Percentiles rank a stretch among this genome's conserved stretches.
These are phyloP conservation scores for Apocheima hispidaria DNA, from an alignment of 2,888 invertebrate genomes.

Conservation along the genomic window DNA sequence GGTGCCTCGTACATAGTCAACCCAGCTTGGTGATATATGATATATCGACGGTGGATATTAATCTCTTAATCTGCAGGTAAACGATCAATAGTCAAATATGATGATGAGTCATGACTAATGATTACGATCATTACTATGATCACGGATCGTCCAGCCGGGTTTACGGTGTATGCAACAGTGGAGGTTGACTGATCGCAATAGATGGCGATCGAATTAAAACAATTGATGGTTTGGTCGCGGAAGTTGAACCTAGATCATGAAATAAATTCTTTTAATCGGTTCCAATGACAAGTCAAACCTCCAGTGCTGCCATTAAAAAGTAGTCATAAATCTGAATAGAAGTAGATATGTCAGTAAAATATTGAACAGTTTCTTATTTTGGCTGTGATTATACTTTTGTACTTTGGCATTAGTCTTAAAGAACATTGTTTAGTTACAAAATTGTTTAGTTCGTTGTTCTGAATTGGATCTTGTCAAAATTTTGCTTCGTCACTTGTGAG, in stretches of 20 bases:
- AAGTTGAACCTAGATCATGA: neutral
- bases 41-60: too few relatives aligned
- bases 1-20: neutral
- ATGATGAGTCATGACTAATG: too few relatives aligned
- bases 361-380: neutral
- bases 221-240: neutral
- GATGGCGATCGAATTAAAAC: neutral
- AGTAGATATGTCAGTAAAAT: conserved; percentile 39
- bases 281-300: neutral
- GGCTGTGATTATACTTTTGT: too few relatives aligned
- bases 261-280: neutral
- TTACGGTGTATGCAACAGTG: neutral
- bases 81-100: too few relatives aligned
- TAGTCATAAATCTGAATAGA: neutral
- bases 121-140: too few relatives aligned
- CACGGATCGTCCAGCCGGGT: neutral
- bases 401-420: conserved; percentile 20
- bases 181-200: neutral
- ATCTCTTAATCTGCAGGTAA: too few relatives aligned
- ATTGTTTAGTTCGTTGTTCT: conserved; percentile 1
- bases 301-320: neutral
- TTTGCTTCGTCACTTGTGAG: conserved; percentile 34
- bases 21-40: neutral
- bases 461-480: conserved; percentile 33
- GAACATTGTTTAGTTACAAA: neutral